These are phyloP conservation scores for Carposina sasakii DNA, from an alignment of 1,140 invertebrate genomes.

Conservation along the genomic window DNA sequence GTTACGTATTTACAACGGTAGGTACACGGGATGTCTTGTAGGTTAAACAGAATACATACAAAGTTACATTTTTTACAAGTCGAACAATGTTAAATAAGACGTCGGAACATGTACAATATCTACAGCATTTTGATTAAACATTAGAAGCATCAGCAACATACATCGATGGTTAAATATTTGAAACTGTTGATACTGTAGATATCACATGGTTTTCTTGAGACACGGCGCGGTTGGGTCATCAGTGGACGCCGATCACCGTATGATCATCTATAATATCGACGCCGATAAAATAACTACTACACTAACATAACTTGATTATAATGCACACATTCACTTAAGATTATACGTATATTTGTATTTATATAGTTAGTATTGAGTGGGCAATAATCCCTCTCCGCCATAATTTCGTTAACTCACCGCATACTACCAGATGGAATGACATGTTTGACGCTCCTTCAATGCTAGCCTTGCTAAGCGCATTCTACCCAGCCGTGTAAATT, in stretches of 20 bases:
- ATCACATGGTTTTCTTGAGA: too few relatives aligned
- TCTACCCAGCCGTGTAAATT: slow-evolving; percentile 21
- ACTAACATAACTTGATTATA: slow-evolving; percentile 61
- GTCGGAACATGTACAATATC: slow-evolving; percentile 45
- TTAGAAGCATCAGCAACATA: slow-evolving; percentile 37
- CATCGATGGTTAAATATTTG: neutral
- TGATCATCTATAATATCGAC: slow-evolving; percentile 13
- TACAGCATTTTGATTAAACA: slow-evolving; percentile 33
- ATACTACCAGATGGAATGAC: slow-evolving; percentile 66
- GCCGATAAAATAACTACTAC: slow-evolving; percentile 25
- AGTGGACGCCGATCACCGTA: slow-evolving; percentile 3
- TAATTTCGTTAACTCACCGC: slow-evolving; percentile 68
- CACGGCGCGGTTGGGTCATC: neutral
- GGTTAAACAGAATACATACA: slow-evolving; percentile 27
- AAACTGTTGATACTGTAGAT: too few relatives aligned
- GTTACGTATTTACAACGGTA: slow-evolving; percentile 54
- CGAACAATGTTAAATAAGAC: slow-evolving; percentile 21
- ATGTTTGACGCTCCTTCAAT: slow-evolving; percentile 44
- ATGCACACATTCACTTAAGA: slow-evolving; percentile 66
- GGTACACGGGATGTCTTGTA: slow-evolving; percentile 12
- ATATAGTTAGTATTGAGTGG: slow-evolving; percentile 54
- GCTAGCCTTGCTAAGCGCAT: slow-evolving; percentile 56
- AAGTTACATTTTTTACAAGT: slow-evolving; percentile 31
- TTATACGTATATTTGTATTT: slow-evolving; percentile 36
- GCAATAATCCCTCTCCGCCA: slow-evolving; percentile 70